Percentiles rank a stretch among this genome's conserved stretches.
phyloP scores from a whole-genome alignment of 2,888 invertebrate species.

The Gari tellinella region DNA sequence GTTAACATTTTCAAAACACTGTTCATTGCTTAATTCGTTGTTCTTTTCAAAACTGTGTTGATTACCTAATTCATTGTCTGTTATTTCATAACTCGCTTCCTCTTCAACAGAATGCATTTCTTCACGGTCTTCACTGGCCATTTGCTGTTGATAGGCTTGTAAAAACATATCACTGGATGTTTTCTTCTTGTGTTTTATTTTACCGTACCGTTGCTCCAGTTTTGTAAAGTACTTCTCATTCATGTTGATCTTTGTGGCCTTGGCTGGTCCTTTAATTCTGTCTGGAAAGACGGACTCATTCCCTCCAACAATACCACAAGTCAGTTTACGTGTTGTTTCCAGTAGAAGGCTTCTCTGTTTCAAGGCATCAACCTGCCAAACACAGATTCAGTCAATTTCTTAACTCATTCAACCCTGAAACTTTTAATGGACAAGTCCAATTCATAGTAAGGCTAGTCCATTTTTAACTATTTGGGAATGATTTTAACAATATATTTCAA shows the following conservation, averaged over 20 bases:
- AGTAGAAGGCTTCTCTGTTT: conserved; percentile 89
- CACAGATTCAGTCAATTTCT: no score
- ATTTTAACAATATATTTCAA: no score
- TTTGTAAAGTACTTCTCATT: conserved; percentile 4
- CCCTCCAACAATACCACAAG: conserved; percentile 86
- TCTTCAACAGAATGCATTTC: neutral
- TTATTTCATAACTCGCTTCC: neutral
- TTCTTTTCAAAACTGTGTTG: no score
- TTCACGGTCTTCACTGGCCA: neutral
- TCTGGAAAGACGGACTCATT: conserved; percentile 7
- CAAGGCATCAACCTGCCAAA: conserved; percentile 89
- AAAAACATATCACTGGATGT: neutral
- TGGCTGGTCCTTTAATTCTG: neutral
- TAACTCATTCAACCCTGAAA: no score
- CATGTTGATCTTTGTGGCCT: no score
- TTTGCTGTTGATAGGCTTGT: neutral
- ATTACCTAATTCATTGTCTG: conserved; percentile 3
- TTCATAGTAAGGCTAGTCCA: no score
- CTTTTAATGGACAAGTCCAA: no score
- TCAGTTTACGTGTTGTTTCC: conserved; percentile 89
- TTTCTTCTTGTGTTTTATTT: conserved; percentile 8
- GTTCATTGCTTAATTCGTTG: no score
- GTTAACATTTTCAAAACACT: no score
- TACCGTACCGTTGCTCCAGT: conserved; percentile 19
- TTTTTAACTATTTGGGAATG: no score